Evolutionary conservation across 1,140 invertebrate species (phyloP).

Genomic region (Drosophila chauvacae): DNA sequence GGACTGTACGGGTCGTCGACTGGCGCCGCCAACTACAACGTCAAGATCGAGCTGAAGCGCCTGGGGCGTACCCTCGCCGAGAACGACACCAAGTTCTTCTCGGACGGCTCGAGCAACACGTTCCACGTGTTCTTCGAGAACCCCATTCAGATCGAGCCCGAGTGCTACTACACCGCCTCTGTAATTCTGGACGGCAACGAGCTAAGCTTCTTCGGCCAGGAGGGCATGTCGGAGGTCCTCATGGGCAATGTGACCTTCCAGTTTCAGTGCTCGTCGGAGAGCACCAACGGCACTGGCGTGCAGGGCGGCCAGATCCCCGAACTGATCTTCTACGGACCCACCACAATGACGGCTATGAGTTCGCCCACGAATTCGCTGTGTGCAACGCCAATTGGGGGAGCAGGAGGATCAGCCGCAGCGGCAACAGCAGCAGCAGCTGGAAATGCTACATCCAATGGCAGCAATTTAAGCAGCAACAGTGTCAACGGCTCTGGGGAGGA

Average conservation of each 20-base stretch:
- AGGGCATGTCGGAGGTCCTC: slow-evolving; percentile 95
- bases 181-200: slow-evolving; percentile 95
- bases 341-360: slow-evolving; percentile 84
- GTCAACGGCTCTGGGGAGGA: slow-evolving; percentile 58
- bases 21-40: slow-evolving; percentile 95
- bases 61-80: slow-evolving; percentile 93
- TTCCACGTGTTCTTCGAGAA: slow-evolving; percentile 97
- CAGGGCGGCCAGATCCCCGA: slow-evolving; percentile 98
- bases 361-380: slow-evolving; percentile 79
- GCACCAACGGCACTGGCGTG: slow-evolving; percentile 96
- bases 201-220: slow-evolving; percentile 97
- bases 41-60: slow-evolving; percentile 95
- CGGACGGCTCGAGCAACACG: slow-evolving; percentile 96
- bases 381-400: slow-evolving; percentile 59
- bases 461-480: slow-evolving; percentile 27
- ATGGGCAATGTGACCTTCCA: slow-evolving; percentile 96
- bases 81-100: slow-evolving; percentile 96
- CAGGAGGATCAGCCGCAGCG: slow-evolving; percentile 7
- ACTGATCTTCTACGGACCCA: slow-evolving; percentile 95
- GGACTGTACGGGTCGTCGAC: slow-evolving; percentile 96
- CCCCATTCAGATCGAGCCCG: slow-evolving; percentile 96
- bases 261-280: slow-evolving; percentile 97
- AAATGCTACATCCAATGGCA: slow-evolving; percentile 6
- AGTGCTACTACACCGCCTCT: slow-evolving; percentile 95
- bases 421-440: slow-evolving; percentile 2